Base-by-base conservation (phyloP, 1,140 invertebrate genomes). In the Saccostrea glomerata region DNA sequence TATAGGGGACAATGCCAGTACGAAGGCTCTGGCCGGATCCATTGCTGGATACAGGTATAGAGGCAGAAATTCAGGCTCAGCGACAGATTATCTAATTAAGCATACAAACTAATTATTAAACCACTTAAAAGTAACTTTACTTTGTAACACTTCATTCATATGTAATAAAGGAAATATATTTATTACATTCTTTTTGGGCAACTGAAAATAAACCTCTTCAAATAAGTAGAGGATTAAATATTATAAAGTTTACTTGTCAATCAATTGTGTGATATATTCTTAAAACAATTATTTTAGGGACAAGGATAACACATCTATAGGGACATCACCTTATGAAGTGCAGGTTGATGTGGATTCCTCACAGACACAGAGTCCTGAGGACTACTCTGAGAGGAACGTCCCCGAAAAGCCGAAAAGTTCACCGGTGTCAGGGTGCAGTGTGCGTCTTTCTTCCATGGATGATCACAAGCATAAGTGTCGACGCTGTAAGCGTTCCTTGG, bases 1-100 rank as follows among this genome's bases (percentile, higher is more conserved):
- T 58, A 95, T 96, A 66, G 96, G 96, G 86, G 95, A 95, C 88
- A 94, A 97, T 23, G 96, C 96, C 9, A 97, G 97, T 36, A 97
- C 97, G 0, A 96, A 97, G 90, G 97, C 97, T 47, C 94, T 97
- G 70, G 97, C 97, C 77, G 97, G 97, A 12, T 98, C 97, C 20
- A 96, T 97, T 89, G 94, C 97, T 25, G 97, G 97, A 91, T 97
- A 97, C 92, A 97, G 97, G 96, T 92, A 90, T 17, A 6, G 47
- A 47, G 47, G 47, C 47, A 47, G 5, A 9, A 47, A 7, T 9
- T 47, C 47, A 47, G 47, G 5, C 9, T 47, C 9, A 2, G 30
- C 30, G 2, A 47, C 47, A 47, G 47, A 47, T 47, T 9, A 47
- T 47, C 47, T 9, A 47, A 9, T 6, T 7, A 2, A 36, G 30